Conservation (phyloP, 2,797 vertebrate genomes). For the Halcyon leucocephala region DNA sequence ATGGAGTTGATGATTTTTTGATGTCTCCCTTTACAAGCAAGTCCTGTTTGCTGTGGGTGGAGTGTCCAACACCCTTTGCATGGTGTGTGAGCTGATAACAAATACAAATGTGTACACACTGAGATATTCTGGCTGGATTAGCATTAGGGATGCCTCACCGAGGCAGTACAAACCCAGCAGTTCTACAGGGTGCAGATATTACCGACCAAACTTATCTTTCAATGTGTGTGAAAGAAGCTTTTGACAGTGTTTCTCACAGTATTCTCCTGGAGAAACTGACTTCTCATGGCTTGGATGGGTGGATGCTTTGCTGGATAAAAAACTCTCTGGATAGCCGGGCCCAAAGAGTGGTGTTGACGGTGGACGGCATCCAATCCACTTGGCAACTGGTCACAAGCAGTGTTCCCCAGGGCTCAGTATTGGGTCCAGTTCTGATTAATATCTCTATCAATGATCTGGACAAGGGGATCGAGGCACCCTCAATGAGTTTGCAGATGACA, state of each 20-base stretch:
- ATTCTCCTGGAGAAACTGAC: neutral
- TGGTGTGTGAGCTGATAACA: neutral
- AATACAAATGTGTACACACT: neutral
- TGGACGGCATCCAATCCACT: neutral
- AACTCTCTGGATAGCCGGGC: neutral
- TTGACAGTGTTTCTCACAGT: neutral
- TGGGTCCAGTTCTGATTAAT: neutral
- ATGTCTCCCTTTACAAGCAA: neutral
- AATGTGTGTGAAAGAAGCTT: neutral
- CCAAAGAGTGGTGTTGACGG: neutral
- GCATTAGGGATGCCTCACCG: neutral
- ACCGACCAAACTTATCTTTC: neutral
- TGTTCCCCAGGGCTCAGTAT: neutral
- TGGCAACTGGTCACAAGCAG: neutral
- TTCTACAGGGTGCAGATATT: neutral
- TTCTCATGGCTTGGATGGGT: neutral
- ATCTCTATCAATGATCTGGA: neutral
- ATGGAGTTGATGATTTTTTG: neutral
- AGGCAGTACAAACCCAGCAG: neutral
- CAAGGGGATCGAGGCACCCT: neutral
- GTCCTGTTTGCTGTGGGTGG: slow-evolving; percentile 13
- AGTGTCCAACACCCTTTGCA: neutral
- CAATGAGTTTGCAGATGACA: neutral
- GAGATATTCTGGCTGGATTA: neutral
- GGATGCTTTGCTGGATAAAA: neutral